Evolutionary conservation across 2,797 vertebrate species (phyloP), one percentile per base, ranked within the genome.

Genomic region (Amniataba percoides): DNA sequence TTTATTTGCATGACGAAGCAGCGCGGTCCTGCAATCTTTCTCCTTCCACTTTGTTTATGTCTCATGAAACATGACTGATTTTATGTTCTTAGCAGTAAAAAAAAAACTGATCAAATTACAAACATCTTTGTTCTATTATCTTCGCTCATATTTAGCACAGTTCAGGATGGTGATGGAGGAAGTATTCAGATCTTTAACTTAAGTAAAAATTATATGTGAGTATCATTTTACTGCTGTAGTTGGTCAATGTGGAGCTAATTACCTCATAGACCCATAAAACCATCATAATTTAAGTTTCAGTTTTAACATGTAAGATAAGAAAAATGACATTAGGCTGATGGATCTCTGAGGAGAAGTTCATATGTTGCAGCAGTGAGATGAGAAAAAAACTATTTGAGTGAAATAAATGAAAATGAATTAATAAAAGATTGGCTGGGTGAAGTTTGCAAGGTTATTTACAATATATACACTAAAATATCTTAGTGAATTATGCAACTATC

Each of bases 41-140:
- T 27, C 3, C 4, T 27, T 19, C 13, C 16, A 1, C 15, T 59
- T 6, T 5, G 11, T 57, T 42, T 27, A 5, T 59, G 2, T 31
- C 64, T 18, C n/a, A 71, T 77, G 31, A 75, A 73, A 72, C 65
- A 36, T 16, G 42, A 56, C 31, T 36, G 21, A 19, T 42, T 63
- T 25, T 27, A 11, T 11, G 63, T 19, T 36, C 4, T 42, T 9
- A 25, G 19, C 19, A 56, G 55, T n/a, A 34, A 34, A 34, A 70
- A 19, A 58, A n/a, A 2, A 31, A 31, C 3, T 12, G 13, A 74
- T 39, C 15, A 57, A 46, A 34, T 57, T 12, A 34, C n/a, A 69
- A 70, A 65, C 15, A 27, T 18, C 8, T 61, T 25, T 56, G 34
- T 19, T 39, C 14, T 9, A 16, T 45, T 51, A 51, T 63, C 58